phyloP scores from a whole-genome alignment of 2,797 vertebrate species.

The Aselliscus stoliczkanus region DNA sequence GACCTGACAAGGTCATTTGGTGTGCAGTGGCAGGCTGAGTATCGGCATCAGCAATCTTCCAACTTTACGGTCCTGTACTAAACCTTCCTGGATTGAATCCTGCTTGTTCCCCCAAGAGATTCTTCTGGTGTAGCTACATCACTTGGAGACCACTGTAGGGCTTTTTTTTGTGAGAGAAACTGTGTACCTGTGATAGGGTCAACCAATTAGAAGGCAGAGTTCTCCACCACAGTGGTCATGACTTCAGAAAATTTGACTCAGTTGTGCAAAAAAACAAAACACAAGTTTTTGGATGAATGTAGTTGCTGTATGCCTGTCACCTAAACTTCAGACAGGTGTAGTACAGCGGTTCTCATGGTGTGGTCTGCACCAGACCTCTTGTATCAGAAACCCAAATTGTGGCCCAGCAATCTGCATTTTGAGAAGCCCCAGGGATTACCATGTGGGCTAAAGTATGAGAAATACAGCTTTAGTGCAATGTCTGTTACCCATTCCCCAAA shows the following conservation, averaged over 20 bases:
- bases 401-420: background rate
- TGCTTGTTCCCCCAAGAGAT: background rate
- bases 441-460: background rate
- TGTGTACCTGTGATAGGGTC: background rate
- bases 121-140: background rate
- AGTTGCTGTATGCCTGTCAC: background rate
- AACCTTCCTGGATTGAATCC: background rate
- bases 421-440: background rate
- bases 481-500: background rate
- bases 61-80: background rate
- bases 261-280: background rate
- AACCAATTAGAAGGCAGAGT: accelerated
- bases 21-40: background rate
- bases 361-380: background rate
- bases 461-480: too few species aligned
- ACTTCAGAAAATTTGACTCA: background rate
- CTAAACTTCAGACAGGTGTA: background rate
- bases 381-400: background rate
- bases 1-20: background rate
- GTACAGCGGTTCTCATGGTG: background rate
- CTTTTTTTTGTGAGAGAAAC: background rate
- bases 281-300: too few species aligned
- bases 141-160: background rate
- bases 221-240: too few species aligned
- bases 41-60: accelerated